Percentiles rank a stretch among this genome's conserved stretches.
Conservation (phyloP, 2,888 invertebrate species). For the Panopea generosa region DNA sequence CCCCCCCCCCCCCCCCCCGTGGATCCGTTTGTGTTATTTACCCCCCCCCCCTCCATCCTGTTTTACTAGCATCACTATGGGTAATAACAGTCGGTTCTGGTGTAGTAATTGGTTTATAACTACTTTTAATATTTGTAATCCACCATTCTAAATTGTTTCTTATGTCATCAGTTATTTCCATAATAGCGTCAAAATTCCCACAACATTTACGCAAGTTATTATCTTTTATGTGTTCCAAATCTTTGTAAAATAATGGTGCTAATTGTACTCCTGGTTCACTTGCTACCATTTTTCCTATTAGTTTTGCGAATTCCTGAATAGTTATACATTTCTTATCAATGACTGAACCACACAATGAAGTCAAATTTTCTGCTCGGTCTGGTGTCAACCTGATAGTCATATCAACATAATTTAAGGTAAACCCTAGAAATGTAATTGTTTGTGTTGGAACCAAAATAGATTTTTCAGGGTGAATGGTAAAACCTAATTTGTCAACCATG, state of each 20-base stretch:
- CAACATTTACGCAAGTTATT: not conserved
- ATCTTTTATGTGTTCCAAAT: slow-evolving; percentile 8
- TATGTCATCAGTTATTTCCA: not conserved
- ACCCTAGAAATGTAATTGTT: too few relatives aligned
- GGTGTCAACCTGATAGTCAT: too few relatives aligned
- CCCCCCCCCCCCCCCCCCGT: slow-evolving; percentile 7
- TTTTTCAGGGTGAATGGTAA: too few relatives aligned
- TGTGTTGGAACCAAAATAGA: too few relatives aligned
- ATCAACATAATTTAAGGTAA: too few relatives aligned
- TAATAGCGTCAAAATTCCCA: slow-evolving; percentile 1
- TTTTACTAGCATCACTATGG: slow-evolving; percentile 2
- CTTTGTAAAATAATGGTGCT: slow-evolving; percentile 49
- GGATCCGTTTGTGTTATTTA: not conserved
- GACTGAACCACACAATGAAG: too few relatives aligned
- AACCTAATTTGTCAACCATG: too few relatives aligned
- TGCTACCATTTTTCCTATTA: slow-evolving; percentile 50
- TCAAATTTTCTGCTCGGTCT: too few relatives aligned
- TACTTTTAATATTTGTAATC: too few relatives aligned
- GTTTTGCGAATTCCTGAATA: slow-evolving; percentile 37
- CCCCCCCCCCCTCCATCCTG: slow-evolving; percentile 5
- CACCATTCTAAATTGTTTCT: too few relatives aligned
- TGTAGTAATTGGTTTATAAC: too few relatives aligned
- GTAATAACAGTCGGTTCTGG: not conserved
- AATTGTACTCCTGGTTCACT: slow-evolving; percentile 44
- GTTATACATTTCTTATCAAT: slow-evolving; percentile 23